Conservation (phyloP, 1,140 invertebrate species). For the Dufourea novaeangliae region DNA sequence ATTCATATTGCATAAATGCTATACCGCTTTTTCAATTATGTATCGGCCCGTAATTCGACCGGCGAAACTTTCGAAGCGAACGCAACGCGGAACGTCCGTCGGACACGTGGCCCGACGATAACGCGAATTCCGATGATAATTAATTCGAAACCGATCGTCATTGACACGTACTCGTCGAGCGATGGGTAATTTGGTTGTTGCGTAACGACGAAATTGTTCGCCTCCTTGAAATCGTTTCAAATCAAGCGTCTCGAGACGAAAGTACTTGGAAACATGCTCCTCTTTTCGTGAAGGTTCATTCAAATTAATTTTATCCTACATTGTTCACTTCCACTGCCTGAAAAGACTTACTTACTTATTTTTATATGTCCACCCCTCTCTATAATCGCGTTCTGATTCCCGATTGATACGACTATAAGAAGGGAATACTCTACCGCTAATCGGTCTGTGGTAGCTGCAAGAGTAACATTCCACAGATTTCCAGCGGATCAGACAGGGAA, state of each 20-base stretch:
- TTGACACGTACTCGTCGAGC: slow-evolving; percentile 29
- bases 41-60: slow-evolving; percentile 30
- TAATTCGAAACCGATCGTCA: background rate
- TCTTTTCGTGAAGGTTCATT: too few relatives aligned
- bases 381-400: too few relatives aligned
- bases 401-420: too few relatives aligned
- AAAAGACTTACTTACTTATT: too few relatives aligned
- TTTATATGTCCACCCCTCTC: too few relatives aligned
- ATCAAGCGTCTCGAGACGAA: background rate
- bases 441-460: too few relatives aligned
- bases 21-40: slow-evolving; percentile 59
- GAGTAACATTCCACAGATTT: background rate
- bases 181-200: slow-evolving; percentile 25
- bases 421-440: too few relatives aligned
- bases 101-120: background rate
- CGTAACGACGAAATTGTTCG: slow-evolving; percentile 21
- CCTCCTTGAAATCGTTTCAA: background rate
- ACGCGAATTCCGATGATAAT: slow-evolving; percentile 16
- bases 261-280: background rate
- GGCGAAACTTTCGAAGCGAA: slow-evolving; percentile 5
- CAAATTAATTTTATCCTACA: too few relatives aligned
- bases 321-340: too few relatives aligned
- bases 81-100: slow-evolving; percentile 5
- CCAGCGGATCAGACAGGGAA: background rate
- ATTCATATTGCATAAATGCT: slow-evolving; percentile 62